Evolutionary conservation across 2,797 vertebrate species (phyloP), one percentile per base, ranked within the genome.

Genomic region (Liparis tanakae): DNA sequence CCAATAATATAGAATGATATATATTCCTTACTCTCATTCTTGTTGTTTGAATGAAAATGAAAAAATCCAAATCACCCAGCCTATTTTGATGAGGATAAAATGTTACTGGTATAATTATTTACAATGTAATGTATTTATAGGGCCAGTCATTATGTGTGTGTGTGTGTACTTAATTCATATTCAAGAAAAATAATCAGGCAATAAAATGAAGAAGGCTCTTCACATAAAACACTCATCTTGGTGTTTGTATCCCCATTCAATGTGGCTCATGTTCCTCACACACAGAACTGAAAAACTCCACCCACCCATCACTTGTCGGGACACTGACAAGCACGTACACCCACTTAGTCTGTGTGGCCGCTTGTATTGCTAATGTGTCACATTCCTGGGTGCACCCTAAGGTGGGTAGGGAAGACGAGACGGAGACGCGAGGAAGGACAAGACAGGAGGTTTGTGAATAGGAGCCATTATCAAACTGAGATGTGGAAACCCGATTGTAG

Each of bases 391-490:
- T 62, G 74, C 72, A 62, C 67, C 70, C 76, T 71, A 48, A 85
- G 72, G 85, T 79, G 73, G 78, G 48, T 25, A 58, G 30, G 70
- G 70, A 89, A 88, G 78, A 88, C 56, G 77, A 87, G 83, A 83
- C 56, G 56, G 76, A 80, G 70, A 78, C 57, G 71, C 15, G 37
- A 82, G 74, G 60, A 79, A 70, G 84, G 73, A 81, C 37, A 15
- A 34, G 58, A 61, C 68, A 65, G 74, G 74, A 58, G 72, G 37
- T 57, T 60, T 36, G 72, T 81, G 75, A 89, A 80, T 80, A 63
- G 76, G 69, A 74, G 14, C 51, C 75, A 22, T 82, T 76, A 81
- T 91, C 74, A 63, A 67, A 72, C 73, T 54, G 84, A 85, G 74
- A 82, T 84, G 77, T 57, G 12, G 67, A 71, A 73, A 79, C 74